These are phyloP conservation scores for Leptura quadrifasciata DNA, from an alignment of 2,888 invertebrate genomes.

Conservation along the genomic window DNA sequence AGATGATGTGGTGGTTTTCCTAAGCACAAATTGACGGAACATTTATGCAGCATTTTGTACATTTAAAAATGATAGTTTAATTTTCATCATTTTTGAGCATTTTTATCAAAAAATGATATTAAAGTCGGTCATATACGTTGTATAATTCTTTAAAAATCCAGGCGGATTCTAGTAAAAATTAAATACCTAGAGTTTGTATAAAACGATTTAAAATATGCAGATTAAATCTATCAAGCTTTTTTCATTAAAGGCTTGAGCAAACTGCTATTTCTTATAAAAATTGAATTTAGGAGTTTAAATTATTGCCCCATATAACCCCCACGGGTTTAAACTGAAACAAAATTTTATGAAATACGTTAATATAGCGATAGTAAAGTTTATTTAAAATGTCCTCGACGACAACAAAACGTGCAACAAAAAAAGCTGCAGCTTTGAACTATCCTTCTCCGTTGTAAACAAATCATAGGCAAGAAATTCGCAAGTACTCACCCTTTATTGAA, in stretches of 20 bases:
- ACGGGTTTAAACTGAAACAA: not conserved
- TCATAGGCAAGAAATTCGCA: too few relatives aligned
- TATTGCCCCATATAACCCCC: not conserved
- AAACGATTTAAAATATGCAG: not conserved
- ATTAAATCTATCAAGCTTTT: constrained; percentile 3
- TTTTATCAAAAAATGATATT: not conserved
- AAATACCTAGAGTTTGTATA: not conserved
- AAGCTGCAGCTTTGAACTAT: too few relatives aligned
- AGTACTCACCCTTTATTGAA: too few relatives aligned
- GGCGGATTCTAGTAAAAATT: constrained; percentile 4
- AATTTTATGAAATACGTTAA: not conserved
- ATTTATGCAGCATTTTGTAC: too few relatives aligned
- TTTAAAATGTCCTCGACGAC: too few relatives aligned
- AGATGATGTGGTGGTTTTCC: too few relatives aligned
- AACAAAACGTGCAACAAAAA: too few relatives aligned
- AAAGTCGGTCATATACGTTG: not conserved
- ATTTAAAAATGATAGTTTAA: not conserved
- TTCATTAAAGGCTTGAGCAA: not conserved
- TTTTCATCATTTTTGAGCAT: not conserved
- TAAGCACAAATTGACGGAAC: too few relatives aligned
- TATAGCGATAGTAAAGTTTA: too few relatives aligned
- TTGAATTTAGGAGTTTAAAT: not conserved
- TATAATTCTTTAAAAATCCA: constrained; percentile 1
- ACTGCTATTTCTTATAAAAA: not conserved
- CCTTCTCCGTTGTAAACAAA: too few relatives aligned